Conservation (phyloP, 2,888 invertebrate genomes). For the Pristionchus arcanus region DNA sequence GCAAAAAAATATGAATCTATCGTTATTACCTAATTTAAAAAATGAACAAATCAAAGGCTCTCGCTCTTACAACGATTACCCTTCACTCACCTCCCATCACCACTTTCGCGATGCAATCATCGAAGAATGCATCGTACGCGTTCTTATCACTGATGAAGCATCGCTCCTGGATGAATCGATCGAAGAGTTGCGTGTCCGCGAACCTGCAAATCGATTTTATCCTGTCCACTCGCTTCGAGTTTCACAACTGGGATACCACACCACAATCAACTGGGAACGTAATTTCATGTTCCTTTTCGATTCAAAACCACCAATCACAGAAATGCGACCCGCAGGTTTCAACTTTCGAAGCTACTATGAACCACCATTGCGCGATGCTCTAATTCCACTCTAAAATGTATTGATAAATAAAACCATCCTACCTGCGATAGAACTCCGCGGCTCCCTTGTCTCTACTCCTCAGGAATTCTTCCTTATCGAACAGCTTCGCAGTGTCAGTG, state of each 20-base stretch:
- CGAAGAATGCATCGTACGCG: conserved; percentile 95
- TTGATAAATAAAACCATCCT: too few relatives aligned
- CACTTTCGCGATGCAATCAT: conserved; percentile 92
- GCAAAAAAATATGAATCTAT: too few relatives aligned
- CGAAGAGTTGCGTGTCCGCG: conserved; percentile 77
- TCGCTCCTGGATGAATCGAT: conserved; percentile 96
- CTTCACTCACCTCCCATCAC: conserved; percentile 68
- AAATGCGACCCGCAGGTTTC: neutral
- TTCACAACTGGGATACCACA: too few relatives aligned
- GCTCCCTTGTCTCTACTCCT: conserved; percentile 89
- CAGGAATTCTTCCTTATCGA: conserved; percentile 92
- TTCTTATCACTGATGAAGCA: conserved; percentile 97
- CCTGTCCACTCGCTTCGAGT: neutral
- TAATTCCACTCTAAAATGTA: too few relatives aligned
- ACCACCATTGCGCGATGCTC: too few relatives aligned
- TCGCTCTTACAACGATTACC: neutral
- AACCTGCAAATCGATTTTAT: conserved; percentile 60
- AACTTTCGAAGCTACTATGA: neutral
- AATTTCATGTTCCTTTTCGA: neutral
- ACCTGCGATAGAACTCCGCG: conserved; percentile 73
- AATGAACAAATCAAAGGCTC: too few relatives aligned
- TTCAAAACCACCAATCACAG: too few relatives aligned
- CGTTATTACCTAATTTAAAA: too few relatives aligned
- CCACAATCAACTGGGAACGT: too few relatives aligned
- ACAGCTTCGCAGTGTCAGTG: conserved; percentile 94